These are phyloP conservation scores for Channallabes apus DNA, from an alignment of 2,797 vertebrate genomes.

Conservation along the genomic window DNA sequence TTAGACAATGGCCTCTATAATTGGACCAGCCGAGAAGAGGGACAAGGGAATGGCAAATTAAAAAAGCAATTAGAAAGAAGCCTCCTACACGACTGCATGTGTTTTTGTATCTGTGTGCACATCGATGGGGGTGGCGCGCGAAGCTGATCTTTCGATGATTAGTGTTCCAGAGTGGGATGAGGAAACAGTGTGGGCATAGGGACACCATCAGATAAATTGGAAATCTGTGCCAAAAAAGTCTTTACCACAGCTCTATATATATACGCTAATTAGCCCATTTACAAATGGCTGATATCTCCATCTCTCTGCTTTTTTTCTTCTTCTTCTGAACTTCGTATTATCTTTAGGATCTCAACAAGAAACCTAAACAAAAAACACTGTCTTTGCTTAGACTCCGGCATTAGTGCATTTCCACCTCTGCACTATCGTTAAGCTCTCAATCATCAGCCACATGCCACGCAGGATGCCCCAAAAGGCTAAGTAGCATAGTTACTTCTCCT, in stretches of 20 bases:
- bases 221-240: not conserved
- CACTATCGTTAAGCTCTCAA: slow-evolving; percentile 36
- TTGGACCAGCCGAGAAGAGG: slow-evolving; percentile 32
- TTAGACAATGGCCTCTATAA: slow-evolving; percentile 55
- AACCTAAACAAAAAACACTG: slow-evolving; percentile 7
- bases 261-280: slow-evolving; percentile 51
- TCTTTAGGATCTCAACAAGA: slow-evolving; percentile 38
- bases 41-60: slow-evolving; percentile 38
- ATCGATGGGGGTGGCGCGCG: slow-evolving; percentile 36
- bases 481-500: slow-evolving; percentile 41
- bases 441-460: slow-evolving; percentile 36
- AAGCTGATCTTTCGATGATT: slow-evolving; percentile 32
- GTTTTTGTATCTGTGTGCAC: slow-evolving; percentile 31
- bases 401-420: slow-evolving; percentile 45
- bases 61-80: slow-evolving; percentile 44
- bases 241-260: slow-evolving; percentile 47
- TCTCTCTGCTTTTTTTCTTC: slow-evolving; percentile 15
- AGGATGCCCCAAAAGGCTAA: slow-evolving; percentile 53
- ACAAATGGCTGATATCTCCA: slow-evolving; percentile 34
- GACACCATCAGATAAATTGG: slow-evolving; percentile 20
- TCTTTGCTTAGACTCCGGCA: slow-evolving; percentile 41
- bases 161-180: slow-evolving; percentile 40
- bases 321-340: slow-evolving; percentile 31
- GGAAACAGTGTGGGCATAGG: slow-evolving; percentile 40
- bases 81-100: slow-evolving; percentile 47